Conservation (phyloP, 1,140 invertebrate genomes). For the Anastatus disparis region DNA sequence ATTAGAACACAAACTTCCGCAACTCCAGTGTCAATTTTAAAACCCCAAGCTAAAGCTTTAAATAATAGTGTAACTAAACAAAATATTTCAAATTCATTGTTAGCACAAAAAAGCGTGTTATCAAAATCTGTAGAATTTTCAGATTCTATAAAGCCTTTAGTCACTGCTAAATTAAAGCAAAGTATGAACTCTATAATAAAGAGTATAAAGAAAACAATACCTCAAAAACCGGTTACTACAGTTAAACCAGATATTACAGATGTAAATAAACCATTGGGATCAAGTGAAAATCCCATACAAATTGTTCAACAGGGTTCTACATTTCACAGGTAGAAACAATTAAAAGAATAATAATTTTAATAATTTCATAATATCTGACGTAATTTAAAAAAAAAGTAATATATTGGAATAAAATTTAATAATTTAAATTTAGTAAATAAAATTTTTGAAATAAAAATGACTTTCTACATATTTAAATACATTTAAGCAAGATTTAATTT, state of each 20-base stretch:
- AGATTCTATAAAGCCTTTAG: constrained; percentile 29
- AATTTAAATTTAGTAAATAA: neutral
- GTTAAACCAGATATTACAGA: constrained; percentile 42
- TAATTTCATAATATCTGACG: too few species aligned
- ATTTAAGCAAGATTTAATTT: too few species aligned
- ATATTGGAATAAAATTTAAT: too few species aligned
- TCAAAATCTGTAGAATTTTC: constrained; percentile 11
- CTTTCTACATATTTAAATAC: too few species aligned
- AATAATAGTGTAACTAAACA: constrained; percentile 34
- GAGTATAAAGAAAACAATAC: constrained; percentile 34
- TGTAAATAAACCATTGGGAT: constrained; percentile 65
- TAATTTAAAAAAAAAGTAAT: too few species aligned
- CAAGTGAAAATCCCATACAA: constrained; percentile 74
- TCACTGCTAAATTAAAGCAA: constrained; percentile 38
- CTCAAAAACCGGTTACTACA: constrained; percentile 28
- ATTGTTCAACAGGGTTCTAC: constrained; percentile 73
- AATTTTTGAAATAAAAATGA: too few species aligned
- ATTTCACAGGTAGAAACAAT: constrained; percentile 60
- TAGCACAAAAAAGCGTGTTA: constrained; percentile 19
- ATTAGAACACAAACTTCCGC: constrained; percentile 43
- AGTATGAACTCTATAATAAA: constrained; percentile 45
- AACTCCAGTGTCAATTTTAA: constrained; percentile 56
- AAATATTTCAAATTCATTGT: constrained; percentile 1
- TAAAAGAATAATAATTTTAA: neutral
- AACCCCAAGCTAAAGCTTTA: constrained; percentile 51